Base-by-base conservation (phyloP, 2,113 vertebrate genomes). In the Rhipidura dahli region DNA sequence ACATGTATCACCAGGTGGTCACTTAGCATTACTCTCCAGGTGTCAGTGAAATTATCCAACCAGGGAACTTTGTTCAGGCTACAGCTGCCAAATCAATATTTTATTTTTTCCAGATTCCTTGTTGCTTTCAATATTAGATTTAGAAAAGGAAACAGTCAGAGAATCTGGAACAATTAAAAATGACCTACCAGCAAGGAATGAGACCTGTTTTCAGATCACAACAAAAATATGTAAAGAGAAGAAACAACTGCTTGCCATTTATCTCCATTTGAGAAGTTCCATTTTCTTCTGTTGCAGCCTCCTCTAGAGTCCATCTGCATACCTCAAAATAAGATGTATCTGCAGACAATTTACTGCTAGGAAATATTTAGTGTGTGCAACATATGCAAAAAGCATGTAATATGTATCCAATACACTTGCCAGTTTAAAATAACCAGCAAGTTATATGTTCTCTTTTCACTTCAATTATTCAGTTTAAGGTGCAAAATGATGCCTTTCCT, bases 331-430 rank as follows among this genome's bases (percentile, higher is more conserved):
- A 39, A 60, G 44, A 31, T 49, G 8, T 40, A 89, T 44, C 13
- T 26, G 26, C 21, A 42, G 16, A 30, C 0, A 5, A 27, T 64
- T 87, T 66, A 63, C 15, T 47, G 23, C 23, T 23, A 79, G 14
- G 14, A 30, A 26, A 20, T 73, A 39, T 56, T 10, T 50, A 19
- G 4, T 24, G 1, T 19, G n/a, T 39, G 44, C 13, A 83, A 61
- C 3, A 27, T 30, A 40, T n/a, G 17, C 14, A 80, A 24, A 37
- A 4, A 8, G 5, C 5, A 2, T 3, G 5, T n/a, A 39, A 14
- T 6, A 7, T 26, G 35, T 9, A 50, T 24, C 6, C 2, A 20
- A 13, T 44, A 39, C 1, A 2, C 2, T 16, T n/a, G 59, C 4
- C 15, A 22, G 9, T 56, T 26, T 40, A 44, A 84, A 78, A 89